Conservation (phyloP, 2,888 invertebrate species). For the Dasypogon diadema region DNA sequence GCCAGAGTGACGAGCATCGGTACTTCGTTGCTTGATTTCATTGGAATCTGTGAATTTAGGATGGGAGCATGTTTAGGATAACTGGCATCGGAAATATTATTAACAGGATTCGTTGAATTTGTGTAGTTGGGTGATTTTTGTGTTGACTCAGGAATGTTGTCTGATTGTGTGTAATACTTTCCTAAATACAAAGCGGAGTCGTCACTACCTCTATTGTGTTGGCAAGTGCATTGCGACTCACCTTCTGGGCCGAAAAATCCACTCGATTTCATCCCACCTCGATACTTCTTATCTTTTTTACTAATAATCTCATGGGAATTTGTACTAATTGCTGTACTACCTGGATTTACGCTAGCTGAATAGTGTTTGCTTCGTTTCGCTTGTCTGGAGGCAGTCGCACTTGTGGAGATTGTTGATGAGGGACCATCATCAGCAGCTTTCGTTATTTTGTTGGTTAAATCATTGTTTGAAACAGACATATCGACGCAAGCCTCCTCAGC, state of each 20-base stretch:
- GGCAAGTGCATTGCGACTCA: constrained; percentile 23
- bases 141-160: constrained; percentile 53
- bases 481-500: constrained; percentile 41
- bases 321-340: background rate
- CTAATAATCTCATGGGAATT: constrained; percentile 50
- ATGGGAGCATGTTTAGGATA: constrained; percentile 53
- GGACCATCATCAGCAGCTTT: constrained; percentile 31
- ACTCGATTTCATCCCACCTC: constrained; percentile 55
- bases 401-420: background rate
- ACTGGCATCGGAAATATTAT: constrained; percentile 50
- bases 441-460: background rate
- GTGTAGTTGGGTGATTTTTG: constrained; percentile 45
- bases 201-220: background rate
- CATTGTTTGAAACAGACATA: background rate
- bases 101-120: constrained; percentile 43
- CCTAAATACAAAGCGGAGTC: constrained; percentile 48
- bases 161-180: constrained; percentile 54
- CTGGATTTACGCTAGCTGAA: background rate
- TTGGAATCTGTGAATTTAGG: constrained; percentile 54
- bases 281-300: constrained; percentile 57
- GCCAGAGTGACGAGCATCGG: background rate
- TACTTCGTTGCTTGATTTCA: constrained; percentile 15
- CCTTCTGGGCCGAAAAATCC: constrained; percentile 59
- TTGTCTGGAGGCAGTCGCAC: background rate
- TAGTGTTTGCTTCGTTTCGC: constrained; percentile 51